phyloP scores from a whole-genome alignment of 2,113 vertebrate species.

The Prionailurus viverrinus region DNA sequence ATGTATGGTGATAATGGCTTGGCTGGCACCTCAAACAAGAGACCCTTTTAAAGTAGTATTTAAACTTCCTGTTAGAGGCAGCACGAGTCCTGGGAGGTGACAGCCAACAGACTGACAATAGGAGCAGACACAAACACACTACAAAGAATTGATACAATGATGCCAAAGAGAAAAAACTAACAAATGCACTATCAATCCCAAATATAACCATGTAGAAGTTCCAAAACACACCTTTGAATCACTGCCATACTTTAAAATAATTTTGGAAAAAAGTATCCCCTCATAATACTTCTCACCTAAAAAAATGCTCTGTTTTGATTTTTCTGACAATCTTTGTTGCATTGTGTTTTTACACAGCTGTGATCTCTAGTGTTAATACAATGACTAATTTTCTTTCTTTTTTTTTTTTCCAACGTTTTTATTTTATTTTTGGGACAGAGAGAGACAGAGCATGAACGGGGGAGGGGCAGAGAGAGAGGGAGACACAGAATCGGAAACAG shows the following conservation, averaged over 20 bases:
- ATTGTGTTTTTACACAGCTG: slow-evolving; percentile 10
- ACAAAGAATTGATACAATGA: neutral
- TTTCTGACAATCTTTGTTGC: neutral
- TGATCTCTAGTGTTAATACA: neutral
- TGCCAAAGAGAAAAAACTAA: neutral
- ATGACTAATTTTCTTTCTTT: neutral
- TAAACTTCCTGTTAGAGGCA: slow-evolving; percentile 25
- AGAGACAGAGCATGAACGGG: too few relatives aligned
- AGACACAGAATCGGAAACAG: too few relatives aligned
- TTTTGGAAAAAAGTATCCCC: neutral
- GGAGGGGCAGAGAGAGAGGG: too few relatives aligned
- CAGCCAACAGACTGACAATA: neutral
- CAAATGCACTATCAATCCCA: neutral
- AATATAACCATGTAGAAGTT: neutral
- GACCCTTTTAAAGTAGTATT: slow-evolving; percentile 54
- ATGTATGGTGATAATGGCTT: neutral
- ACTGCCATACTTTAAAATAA: neutral
- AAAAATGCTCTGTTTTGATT: neutral
- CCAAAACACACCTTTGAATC: neutral
- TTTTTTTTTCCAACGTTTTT: too few relatives aligned
- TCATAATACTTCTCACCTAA: neutral
- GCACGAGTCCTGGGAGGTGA: neutral
- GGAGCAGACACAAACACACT: neutral
- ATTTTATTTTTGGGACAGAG: too few relatives aligned
- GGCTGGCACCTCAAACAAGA: slow-evolving; percentile 23